Conservation (phyloP, 2,888 invertebrate species). For the Cerastis leucographa region DNA sequence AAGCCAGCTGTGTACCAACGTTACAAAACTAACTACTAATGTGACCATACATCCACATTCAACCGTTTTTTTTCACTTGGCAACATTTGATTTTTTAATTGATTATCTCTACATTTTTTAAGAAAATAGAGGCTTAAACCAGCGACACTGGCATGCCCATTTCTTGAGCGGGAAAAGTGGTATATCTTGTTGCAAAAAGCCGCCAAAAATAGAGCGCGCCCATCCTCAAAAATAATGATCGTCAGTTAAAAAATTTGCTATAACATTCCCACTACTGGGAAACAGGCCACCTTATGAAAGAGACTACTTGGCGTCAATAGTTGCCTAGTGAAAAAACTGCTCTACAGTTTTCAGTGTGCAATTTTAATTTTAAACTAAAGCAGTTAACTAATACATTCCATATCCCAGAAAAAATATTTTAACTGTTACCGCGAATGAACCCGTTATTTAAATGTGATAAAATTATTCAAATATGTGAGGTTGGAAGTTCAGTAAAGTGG, state of each 20-base stretch:
- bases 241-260: not conserved
- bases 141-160: not conserved
- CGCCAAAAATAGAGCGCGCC: too few relatives aligned
- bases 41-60: constrained; percentile 44
- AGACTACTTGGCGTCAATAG: constrained; percentile 5
- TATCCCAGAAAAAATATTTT: constrained; percentile 59
- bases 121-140: not conserved
- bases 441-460: constrained; percentile 58
- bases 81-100: constrained; percentile 19
- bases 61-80: constrained; percentile 25
- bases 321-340: constrained; percentile 5
- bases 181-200: not conserved
- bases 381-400: constrained; percentile 78
- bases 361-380: constrained; percentile 70
- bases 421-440: constrained; percentile 58
- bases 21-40: constrained; percentile 61
- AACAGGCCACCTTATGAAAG: not conserved
- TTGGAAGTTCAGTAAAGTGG: constrained; percentile 58
- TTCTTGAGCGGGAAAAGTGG: not conserved
- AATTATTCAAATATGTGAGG: constrained; percentile 64
- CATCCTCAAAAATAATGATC: too few relatives aligned
- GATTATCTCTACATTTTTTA: not conserved
- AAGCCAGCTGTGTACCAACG: constrained; percentile 74
- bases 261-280: not conserved
- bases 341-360: constrained; percentile 79